Evolutionary conservation across 35 echinoderm and acorn worm species (phyloP).

Genomic region (Eucidaris tribuloides): DNA sequence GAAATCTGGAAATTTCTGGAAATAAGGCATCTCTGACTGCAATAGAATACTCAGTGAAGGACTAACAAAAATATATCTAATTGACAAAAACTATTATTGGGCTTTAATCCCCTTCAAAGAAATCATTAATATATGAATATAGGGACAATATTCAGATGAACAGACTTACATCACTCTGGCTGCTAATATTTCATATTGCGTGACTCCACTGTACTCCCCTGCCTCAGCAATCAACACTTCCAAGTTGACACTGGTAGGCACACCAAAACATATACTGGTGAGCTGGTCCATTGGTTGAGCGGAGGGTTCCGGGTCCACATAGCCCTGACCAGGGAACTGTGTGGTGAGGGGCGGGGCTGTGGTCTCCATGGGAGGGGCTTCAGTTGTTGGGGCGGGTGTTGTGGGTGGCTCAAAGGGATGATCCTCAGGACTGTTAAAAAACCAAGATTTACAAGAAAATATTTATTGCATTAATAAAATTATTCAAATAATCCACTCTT

Average conservation of each 20-base stretch:
- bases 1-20: no score
- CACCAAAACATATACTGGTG: conserved; percentile 58
- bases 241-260: conserved; percentile 82
- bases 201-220: conserved; percentile 54
- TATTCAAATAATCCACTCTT: no score
- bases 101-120: no score
- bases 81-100: no score
- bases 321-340: conserved; percentile 41
- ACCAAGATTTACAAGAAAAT: neutral
- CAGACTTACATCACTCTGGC: conserved; percentile 64
- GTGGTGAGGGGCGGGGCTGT: conserved; percentile 5
- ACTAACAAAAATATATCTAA: no score
- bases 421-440: conserved; percentile 8
- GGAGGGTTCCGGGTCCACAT: conserved; percentile 25
- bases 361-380: neutral
- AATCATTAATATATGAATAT: no score
- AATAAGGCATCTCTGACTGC: no score
- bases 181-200: conserved; percentile 66
- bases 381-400: neutral
- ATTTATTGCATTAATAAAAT: neutral
- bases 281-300: conserved; percentile 50
- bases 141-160: neutral
- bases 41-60: no score
- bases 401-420: conserved; percentile 29
- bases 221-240: conserved; percentile 78